phyloP scores from a whole-genome alignment of 2,113 vertebrate species.

The Gadus chalcogrammus region DNA sequence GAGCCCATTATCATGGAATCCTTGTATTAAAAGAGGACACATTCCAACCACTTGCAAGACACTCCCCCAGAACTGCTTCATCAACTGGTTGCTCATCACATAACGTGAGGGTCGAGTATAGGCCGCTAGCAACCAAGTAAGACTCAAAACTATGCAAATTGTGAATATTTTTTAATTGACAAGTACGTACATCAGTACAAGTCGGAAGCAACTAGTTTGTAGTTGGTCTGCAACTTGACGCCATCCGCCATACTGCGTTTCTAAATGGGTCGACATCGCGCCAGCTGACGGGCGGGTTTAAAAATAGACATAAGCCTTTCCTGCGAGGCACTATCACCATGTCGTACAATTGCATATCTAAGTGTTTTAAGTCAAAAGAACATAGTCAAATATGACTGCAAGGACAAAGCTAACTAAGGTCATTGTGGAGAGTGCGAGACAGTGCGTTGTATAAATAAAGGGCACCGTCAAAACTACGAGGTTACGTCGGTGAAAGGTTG shows the following conservation, averaged over 20 bases:
- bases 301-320: slow-evolving; percentile 59
- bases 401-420: slow-evolving; percentile 17
- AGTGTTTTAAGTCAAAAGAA: not conserved
- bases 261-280: slow-evolving; percentile 58
- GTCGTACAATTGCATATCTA: not conserved
- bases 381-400: slow-evolving; percentile 1
- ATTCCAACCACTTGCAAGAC: slow-evolving; percentile 7
- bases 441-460: no score
- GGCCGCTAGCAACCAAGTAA: no score
- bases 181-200: not conserved
- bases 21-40: no score
- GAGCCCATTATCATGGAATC: no score
- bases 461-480: no score
- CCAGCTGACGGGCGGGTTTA: slow-evolving; percentile 61
- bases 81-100: slow-evolving; percentile 45
- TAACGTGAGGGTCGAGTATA: not conserved
- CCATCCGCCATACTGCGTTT: slow-evolving; percentile 37
- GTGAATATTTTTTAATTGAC: not conserved
- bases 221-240: slow-evolving; percentile 60
- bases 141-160: not conserved
- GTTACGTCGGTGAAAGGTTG: no score
- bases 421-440: not conserved
- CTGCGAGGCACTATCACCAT: not conserved
- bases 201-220: not conserved
- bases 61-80: slow-evolving; percentile 43